Percentiles rank a stretch among this genome's conserved stretches.
Evolutionary conservation across 2,888 invertebrate genomes (phyloP).

Genomic region (Sisyra nigra): DNA sequence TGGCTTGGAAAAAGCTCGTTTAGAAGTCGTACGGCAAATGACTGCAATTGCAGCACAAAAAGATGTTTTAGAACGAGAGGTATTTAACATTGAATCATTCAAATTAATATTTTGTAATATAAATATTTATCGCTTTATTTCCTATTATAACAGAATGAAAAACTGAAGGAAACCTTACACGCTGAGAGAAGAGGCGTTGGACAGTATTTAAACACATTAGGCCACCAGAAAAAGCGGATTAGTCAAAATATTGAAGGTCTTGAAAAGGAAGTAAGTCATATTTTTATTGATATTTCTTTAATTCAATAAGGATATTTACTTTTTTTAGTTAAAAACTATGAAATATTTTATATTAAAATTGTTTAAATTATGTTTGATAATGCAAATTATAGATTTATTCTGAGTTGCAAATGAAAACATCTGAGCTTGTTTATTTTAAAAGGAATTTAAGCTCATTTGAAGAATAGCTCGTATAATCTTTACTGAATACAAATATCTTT

Average conservation of each 20-base stretch:
- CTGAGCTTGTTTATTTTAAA: too few relatives aligned
- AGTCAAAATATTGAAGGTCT: constrained; percentile 28
- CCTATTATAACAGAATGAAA: constrained; percentile 30
- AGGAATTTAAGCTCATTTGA: too few relatives aligned
- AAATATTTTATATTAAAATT: not conserved
- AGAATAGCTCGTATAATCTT: too few relatives aligned
- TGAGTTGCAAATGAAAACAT: too few relatives aligned
- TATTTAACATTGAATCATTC: constrained; percentile 17
- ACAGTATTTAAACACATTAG: constrained; percentile 22
- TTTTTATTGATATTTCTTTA: not conserved
- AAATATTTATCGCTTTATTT: not conserved
- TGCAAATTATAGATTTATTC: too few relatives aligned
- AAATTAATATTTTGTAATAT: not conserved
- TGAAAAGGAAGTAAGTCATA: constrained; percentile 23
- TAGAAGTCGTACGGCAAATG: constrained; percentile 40
- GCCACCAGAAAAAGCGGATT: constrained; percentile 25
- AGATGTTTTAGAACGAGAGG: constrained; percentile 37
- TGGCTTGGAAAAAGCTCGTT: constrained; percentile 36
- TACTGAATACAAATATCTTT: too few relatives aligned
- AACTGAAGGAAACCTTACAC: constrained; percentile 36
- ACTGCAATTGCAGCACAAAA: constrained; percentile 38
- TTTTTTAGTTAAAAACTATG: not conserved
- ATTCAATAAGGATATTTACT: not conserved
- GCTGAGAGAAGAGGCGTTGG: constrained; percentile 32
- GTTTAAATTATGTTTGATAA: not conserved